Conservation (phyloP, 2,113 vertebrate genomes). For the Eonycteris spelaea region DNA sequence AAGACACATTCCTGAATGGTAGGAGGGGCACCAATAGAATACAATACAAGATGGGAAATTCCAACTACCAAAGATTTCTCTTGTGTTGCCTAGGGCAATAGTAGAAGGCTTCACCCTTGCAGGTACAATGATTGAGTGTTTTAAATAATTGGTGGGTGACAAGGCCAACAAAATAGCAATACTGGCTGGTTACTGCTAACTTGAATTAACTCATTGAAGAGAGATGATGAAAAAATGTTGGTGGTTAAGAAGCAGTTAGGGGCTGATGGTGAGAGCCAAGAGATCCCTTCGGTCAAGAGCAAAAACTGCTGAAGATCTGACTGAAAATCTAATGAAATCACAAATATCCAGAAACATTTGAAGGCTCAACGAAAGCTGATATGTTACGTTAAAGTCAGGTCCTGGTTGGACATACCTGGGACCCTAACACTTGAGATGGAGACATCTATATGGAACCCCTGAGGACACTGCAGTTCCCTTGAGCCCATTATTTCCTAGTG, state of each 20-base stretch:
- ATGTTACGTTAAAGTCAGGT: neutral
- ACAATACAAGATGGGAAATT: neutral
- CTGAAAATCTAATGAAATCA: neutral
- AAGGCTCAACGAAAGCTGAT: neutral
- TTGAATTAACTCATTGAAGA: neutral
- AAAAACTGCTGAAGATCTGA: neutral
- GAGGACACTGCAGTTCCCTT: neutral
- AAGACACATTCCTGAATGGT: neutral
- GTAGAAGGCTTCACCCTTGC: fast-evolving
- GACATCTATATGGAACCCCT: no score
- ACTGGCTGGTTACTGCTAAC: neutral
- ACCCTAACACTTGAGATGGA: fast-evolving
- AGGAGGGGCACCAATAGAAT: neutral
- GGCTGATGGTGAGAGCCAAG: neutral
- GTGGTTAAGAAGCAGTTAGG: neutral
- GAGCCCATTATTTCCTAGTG: neutral
- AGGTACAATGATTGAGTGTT: neutral
- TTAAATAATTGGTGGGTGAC: neutral
- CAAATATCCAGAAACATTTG: neutral
- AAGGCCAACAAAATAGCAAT: neutral
- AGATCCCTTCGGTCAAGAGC: neutral
- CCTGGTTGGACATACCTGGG: neutral
- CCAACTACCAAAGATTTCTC: neutral
- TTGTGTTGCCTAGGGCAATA: fast-evolving
- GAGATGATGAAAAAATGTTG: neutral